Evolutionary conservation across 1,140 invertebrate species (phyloP), one percentile per base, ranked within the genome.

Genomic region (Leptinotarsa texana): DNA sequence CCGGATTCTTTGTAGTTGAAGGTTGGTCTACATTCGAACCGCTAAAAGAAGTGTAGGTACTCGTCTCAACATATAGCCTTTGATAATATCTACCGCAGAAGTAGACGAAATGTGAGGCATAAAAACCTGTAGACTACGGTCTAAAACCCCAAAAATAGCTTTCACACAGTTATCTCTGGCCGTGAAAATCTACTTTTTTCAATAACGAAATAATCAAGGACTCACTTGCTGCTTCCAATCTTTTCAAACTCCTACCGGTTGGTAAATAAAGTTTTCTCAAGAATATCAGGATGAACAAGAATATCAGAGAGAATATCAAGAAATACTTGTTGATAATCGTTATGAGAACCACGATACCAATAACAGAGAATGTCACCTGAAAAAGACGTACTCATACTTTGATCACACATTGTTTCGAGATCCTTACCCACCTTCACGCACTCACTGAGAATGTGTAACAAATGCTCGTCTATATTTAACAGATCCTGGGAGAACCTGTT

Each of bases 231-330:
- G 89, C 89, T 83, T 93, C 91, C 13, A 92, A 83, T 75, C 91
- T 83, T 81, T 92, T 92, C 15, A 92, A 81, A 81, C 89, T 91
- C 74, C 91, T 83, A 3, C 91, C 90, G 11, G 90, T 90, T n/a
- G 82, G 81, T 11, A 93, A 70, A 82, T 92, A 93, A 77, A 90
- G 88, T 63, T 92, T 92, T 49, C 93, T 84, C 80, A 89, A 93
- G 88, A 74, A 21, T 22, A 73, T 80, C 22, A 77, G 73, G 13
- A 73, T 63, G 0, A 21, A 13, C 65, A 80, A 78, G 62, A 80
- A 79, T 63, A 77, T 57, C 6, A 65, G 22, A 21, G 78, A 73
- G 68, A 77, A 77, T 24, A 79, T 13, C 2, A 80, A 63, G 73
- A 78, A 80, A 22, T 75, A 74, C 33, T 68, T 63, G 48, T 77